Evolutionary conservation across 2,888 invertebrate species (phyloP).

Genomic region (Anarsia innoxiella): DNA sequence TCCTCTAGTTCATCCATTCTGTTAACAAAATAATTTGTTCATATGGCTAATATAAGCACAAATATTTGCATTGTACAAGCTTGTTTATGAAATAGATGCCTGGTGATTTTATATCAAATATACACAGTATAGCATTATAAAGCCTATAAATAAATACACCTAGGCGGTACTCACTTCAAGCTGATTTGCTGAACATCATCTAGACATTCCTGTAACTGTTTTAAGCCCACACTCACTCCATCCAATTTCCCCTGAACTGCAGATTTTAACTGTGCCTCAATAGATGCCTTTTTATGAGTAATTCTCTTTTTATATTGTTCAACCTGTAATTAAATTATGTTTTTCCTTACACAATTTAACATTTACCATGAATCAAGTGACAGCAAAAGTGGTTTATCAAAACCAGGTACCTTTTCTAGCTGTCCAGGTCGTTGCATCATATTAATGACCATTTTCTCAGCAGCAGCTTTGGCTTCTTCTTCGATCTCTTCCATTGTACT

Average conservation of each 20-base stretch:
- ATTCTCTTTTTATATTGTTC: constrained; percentile 86
- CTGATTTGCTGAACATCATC: constrained; percentile 87
- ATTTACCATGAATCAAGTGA: neutral
- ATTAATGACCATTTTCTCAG: constrained; percentile 90
- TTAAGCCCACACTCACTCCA: constrained; percentile 94
- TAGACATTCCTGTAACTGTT: constrained; percentile 89
- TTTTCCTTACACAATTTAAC: neutral
- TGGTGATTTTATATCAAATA: no score
- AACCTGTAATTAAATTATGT: constrained; percentile 53
- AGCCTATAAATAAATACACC: no score
- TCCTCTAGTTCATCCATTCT: constrained; percentile 87
- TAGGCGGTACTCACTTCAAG: constrained; percentile 64
- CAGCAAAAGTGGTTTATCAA: neutral
- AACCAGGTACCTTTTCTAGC: constrained; percentile 85
- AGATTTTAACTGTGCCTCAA: constrained; percentile 97
- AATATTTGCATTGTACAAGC: neutral
- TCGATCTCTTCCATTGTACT: constrained; percentile 82
- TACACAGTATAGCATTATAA: no score
- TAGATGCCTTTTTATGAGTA: constrained; percentile 88
- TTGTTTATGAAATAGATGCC: no score
- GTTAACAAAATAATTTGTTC: neutral
- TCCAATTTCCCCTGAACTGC: constrained; percentile 98
- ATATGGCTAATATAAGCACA: neutral
- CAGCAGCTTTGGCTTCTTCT: constrained; percentile 84
- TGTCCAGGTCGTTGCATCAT: constrained; percentile 97